A percentile compares a stretch with the other conserved stretches of the same genome.
These are phyloP conservation scores for Omphaloscelis lunosa DNA, from an alignment of 2,888 invertebrate species.

Conservation along the genomic window DNA sequence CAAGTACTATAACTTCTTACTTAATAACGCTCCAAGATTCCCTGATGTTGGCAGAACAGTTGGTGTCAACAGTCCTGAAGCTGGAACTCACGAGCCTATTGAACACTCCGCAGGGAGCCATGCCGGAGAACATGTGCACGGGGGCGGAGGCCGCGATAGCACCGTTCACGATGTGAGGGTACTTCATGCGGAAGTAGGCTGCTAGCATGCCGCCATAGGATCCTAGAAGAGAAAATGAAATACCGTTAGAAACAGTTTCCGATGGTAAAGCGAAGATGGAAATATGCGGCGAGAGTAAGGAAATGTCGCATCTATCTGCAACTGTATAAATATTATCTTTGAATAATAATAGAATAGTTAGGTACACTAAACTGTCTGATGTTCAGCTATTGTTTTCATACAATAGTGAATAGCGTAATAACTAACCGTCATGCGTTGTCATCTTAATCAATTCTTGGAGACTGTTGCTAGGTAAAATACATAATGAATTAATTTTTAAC, in stretches of 20 bases:
- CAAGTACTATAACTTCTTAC: slow-evolving; percentile 78
- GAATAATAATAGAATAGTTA: not conserved
- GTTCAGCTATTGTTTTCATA: slow-evolving; percentile 9
- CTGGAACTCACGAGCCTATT: slow-evolving; percentile 95
- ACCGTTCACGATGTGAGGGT: slow-evolving; percentile 96
- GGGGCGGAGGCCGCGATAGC: slow-evolving; percentile 98
- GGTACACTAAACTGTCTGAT: not conserved
- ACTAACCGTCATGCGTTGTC: not conserved
- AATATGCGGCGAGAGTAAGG: not conserved
- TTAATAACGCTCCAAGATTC: slow-evolving; percentile 95
- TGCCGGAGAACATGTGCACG: slow-evolving; percentile 95
- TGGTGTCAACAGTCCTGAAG: slow-evolving; percentile 89
- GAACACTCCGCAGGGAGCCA: slow-evolving; percentile 95
- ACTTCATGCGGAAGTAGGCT: slow-evolving; percentile 98
- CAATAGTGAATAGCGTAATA: not conserved
- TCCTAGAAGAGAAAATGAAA: slow-evolving; percentile 88
- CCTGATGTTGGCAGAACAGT: slow-evolving; percentile 93
- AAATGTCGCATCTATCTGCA: not conserved
- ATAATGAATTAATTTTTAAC: not conserved
- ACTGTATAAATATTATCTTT: not conserved
- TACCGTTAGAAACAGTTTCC: not conserved
- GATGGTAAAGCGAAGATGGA: not conserved
- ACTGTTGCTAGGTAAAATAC: not conserved
- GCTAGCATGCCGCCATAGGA: slow-evolving; percentile 99
- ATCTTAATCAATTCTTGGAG: not conserved